Evolutionary conservation across 53 echinoderm and acorn worm species (phyloP).

Genomic region (Henricia sp.): DNA sequence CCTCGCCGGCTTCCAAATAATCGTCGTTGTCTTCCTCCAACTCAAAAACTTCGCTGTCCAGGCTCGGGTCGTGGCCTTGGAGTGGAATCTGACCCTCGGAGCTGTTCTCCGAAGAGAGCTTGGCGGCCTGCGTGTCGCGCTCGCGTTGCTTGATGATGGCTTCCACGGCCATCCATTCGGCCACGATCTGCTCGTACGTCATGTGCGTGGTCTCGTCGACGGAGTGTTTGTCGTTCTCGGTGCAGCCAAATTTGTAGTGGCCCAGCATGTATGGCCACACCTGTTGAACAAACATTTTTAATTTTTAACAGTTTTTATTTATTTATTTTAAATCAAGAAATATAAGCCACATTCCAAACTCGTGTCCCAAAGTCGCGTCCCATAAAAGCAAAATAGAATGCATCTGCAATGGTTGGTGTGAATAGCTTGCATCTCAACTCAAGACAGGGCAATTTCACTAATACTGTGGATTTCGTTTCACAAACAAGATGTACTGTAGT

Average conservation of each 20-base stretch:
- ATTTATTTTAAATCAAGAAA: too few species aligned
- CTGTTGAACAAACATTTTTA: too few species aligned
- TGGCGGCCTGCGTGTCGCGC: slow-evolving; percentile 90
- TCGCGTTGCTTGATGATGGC: slow-evolving; percentile 95
- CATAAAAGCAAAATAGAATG: too few species aligned
- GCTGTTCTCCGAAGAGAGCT: slow-evolving; percentile 97
- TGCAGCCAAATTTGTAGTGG: slow-evolving; percentile 89
- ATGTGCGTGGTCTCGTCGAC: slow-evolving; percentile 79
- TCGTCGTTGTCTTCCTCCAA: slow-evolving; percentile 89
- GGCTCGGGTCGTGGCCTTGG: slow-evolving; percentile 87
- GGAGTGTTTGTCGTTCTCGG: slow-evolving; percentile 71
- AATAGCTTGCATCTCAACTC: too few species aligned
- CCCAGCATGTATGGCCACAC: slow-evolving; percentile 98
- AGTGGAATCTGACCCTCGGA: slow-evolving; percentile 76
- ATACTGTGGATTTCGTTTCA: too few species aligned
- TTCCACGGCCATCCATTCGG: slow-evolving; percentile 99
- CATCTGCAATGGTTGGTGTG: too few species aligned
- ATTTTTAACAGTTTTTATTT: too few species aligned
- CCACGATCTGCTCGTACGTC: slow-evolving; percentile 90
- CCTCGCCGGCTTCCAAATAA: slow-evolving; percentile 84
- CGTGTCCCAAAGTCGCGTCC: too few species aligned
- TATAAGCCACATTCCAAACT: too few species aligned
- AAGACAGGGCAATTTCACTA: too few species aligned
- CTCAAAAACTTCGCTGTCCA: slow-evolving; percentile 99
- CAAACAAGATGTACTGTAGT: too few species aligned